These are phyloP conservation scores for Escarpia spicata DNA, from an alignment of 2,888 invertebrate genomes.

Conservation along the genomic window DNA sequence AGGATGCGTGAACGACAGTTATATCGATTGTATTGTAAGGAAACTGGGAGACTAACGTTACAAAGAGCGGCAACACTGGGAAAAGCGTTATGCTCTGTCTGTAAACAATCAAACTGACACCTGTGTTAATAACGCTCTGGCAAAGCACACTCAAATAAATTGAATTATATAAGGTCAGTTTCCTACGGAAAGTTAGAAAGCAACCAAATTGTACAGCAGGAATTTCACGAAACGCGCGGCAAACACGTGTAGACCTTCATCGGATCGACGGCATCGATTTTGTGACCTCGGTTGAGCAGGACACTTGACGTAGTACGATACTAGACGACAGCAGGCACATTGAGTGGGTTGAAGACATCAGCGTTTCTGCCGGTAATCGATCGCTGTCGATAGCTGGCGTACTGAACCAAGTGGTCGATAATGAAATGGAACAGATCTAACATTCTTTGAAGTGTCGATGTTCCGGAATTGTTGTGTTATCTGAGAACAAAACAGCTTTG, in stretches of 20 bases:
- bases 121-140: not conserved
- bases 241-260: not conserved
- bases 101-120: no score
- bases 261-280: not conserved
- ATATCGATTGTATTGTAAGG: no score
- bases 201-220: not conserved
- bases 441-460: not conserved
- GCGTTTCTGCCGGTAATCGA: not conserved
- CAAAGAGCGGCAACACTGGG: no score
- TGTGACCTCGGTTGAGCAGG: not conserved
- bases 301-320: not conserved
- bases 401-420: not conserved
- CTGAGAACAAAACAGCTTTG: not conserved
- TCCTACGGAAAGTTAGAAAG: not conserved
- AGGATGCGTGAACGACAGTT: no score
- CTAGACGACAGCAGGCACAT: not conserved
- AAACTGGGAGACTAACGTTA: no score
- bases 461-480: not conserved
- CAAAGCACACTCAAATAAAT: not conserved
- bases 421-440: not conserved
- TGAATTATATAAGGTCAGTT: not conserved
- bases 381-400: not conserved
- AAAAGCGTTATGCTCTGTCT: no score
- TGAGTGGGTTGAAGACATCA: not conserved
- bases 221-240: not conserved